These are phyloP conservation scores for Hydriomena furcata DNA, from an alignment of 2,888 invertebrate genomes.

Conservation along the genomic window DNA sequence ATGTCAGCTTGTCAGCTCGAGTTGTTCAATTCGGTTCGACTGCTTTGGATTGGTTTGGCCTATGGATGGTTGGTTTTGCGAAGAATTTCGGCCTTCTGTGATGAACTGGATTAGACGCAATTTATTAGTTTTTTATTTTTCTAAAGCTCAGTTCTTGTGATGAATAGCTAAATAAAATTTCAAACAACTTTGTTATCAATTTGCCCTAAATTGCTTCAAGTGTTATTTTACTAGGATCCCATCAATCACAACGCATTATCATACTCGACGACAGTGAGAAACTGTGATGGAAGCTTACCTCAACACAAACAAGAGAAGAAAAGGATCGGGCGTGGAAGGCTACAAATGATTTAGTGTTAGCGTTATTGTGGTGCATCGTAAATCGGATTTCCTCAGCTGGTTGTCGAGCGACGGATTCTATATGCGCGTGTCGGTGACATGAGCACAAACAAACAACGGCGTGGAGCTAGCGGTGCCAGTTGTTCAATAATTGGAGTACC, in stretches of 20 bases:
- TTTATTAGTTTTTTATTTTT: constrained; percentile 43
- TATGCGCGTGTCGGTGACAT: constrained; percentile 79
- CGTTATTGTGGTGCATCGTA: constrained; percentile 41
- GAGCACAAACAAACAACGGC: constrained; percentile 82
- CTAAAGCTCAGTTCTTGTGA: constrained; percentile 32
- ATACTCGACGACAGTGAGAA: constrained; percentile 41
- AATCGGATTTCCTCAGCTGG: constrained; percentile 49
- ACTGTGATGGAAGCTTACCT: constrained; percentile 76
- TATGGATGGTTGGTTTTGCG: constrained; percentile 58
- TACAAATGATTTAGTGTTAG: constrained; percentile 67
- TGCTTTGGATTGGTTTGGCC: constrained; percentile 34
- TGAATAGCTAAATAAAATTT: constrained; percentile 36
- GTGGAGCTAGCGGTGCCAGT: constrained; percentile 82
- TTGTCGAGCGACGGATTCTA: constrained; percentile 67
- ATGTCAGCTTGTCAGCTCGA: constrained; percentile 13
- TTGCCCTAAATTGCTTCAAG: constrained; percentile 43
- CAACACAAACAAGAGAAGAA: constrained; percentile 63
- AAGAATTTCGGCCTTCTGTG: constrained; percentile 52
- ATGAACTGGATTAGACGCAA: constrained; percentile 57
- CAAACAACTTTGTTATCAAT: constrained; percentile 26
- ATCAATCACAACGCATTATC: constrained; percentile 47
- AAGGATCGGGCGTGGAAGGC: constrained; percentile 70
- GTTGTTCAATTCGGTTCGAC: constrained; percentile 44
- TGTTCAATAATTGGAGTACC: constrained; percentile 79
- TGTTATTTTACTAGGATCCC: constrained; percentile 40